Base-by-base conservation (phyloP, 92 coral and sea anemone genomes). In the Palythoa heliodiscus region DNA sequence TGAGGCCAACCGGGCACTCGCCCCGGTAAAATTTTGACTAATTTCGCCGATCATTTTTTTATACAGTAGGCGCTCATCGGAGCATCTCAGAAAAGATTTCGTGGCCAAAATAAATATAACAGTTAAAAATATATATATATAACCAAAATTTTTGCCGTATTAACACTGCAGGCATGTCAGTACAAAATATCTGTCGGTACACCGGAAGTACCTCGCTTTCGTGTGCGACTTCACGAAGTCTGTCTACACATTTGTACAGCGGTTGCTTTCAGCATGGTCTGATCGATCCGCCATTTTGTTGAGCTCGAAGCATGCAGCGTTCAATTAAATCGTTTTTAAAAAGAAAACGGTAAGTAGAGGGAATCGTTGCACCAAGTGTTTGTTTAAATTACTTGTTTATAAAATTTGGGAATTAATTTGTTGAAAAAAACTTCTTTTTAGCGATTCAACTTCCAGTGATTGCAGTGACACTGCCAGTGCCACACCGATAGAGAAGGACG, bases 391-490 rank as follows among this genome's bases (percentile, higher is more conserved):
- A 69, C 73, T 69, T 69, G 73, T 69, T 69, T 69, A 69, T 69
- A 69, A 69, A 69, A 69, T 69, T 69, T 69, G 73, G 73, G 73
- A 69, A 69, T 69, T 9, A 69, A 69, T 69, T 69, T 69, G 73
- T 2, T 69, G 73, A 69, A 69, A 69, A 71, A 71, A 71, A 71
- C 76, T 71, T 71, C 76, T 71, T 71, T 71, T 71, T 71, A 71
- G 76, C 76, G 76, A 71, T 71, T 71, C 76, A 71, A 71, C 76
- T 71, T 71, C 76, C 76, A 71, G 76, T 71, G 76, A 71, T 71
- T 71, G 76, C 76, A 71, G 76, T 71, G 76, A 71, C 76, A 71
- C 76, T 71, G 76, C 76, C 76, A 71, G 76, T 71, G 76, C 76
- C 76, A 71, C 76, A 71, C 76, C 76, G 76, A 71, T 71, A 71